Evolutionary conservation across 2,797 vertebrate species (phyloP).

Genomic region (Notolepis coatsorum): DNA sequence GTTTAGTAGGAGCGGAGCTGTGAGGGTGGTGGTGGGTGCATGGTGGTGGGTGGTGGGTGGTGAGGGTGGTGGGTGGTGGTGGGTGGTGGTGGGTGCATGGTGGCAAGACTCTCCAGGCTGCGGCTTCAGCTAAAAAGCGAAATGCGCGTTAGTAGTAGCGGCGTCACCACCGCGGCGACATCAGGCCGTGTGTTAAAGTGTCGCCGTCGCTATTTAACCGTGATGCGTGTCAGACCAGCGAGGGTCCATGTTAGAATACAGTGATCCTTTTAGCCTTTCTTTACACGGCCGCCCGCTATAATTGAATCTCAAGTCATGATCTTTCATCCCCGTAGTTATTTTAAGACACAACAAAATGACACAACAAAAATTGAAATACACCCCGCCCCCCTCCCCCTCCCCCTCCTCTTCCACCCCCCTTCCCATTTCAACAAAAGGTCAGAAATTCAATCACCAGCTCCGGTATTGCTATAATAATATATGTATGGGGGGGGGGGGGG

Average conservation of each 20-base stretch:
- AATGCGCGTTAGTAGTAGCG: no score
- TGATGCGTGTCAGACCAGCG: constrained; percentile 47
- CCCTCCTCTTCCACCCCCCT: constrained; percentile 36
- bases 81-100: no score
- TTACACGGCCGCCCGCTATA: constrained; percentile 68
- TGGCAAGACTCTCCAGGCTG: no score
- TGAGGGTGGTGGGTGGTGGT: no score
- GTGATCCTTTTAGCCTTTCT: constrained; percentile 79
- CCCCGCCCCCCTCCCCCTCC: constrained; percentile 27
- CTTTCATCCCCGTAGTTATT: constrained; percentile 84
- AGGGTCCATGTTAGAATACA: constrained; percentile 73
- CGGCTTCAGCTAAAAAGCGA: no score
- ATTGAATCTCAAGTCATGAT: constrained; percentile 82
- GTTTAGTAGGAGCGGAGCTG: no score
- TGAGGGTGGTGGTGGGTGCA: no score
- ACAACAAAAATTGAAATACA: constrained; percentile 84
- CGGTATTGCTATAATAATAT: constrained; percentile 83
- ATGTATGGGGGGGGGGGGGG: constrained; percentile 81
- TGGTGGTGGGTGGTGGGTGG: no score
- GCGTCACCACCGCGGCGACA: no score
- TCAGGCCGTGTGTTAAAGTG: no score
- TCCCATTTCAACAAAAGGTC: constrained; percentile 87
- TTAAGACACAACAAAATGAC: constrained; percentile 82
- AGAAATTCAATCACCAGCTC: constrained; percentile 86
- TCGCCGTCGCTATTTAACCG: constrained; percentile 49